Percentiles rank a stretch among this genome's conserved stretches.
Evolutionary conservation across 1,140 invertebrate genomes (phyloP).

Genomic region (Drosophila nannoptera): DNA sequence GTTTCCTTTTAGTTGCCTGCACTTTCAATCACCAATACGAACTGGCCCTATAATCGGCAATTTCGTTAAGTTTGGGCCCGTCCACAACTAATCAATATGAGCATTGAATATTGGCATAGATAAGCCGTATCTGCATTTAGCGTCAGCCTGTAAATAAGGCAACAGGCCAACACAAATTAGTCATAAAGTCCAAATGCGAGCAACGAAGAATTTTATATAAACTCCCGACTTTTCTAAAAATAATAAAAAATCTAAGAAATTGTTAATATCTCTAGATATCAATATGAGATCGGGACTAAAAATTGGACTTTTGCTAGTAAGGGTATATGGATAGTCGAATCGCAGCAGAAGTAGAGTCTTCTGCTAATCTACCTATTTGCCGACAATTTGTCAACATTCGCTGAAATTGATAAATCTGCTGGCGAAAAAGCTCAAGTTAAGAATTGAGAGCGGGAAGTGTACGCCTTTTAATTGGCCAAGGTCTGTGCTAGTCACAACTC

Average conservation of each 20-base stretch:
- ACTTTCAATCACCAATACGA: constrained; percentile 6
- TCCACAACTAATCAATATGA: constrained; percentile 25
- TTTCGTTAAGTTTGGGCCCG: constrained; percentile 12
- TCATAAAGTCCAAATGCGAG: constrained; percentile 3
- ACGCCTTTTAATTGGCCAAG: constrained; percentile 46
- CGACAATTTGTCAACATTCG: too few species aligned
- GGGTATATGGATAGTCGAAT: too few species aligned
- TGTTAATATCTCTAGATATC: too few species aligned
- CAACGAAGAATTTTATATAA: background rate
- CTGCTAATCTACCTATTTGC: too few species aligned
- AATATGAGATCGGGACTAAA: too few species aligned
- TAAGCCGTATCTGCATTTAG: constrained; percentile 26
- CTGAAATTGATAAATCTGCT: too few species aligned
- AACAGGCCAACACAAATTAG: constrained; percentile 6
- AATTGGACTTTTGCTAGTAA: too few species aligned
- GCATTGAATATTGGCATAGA: constrained; percentile 7
- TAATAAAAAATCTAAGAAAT: too few species aligned
- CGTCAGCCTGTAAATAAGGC: constrained; percentile 2
- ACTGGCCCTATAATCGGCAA: constrained; percentile 6
- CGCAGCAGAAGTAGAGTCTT: too few species aligned
- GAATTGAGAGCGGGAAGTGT: too few species aligned
- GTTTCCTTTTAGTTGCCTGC: constrained; percentile 2
- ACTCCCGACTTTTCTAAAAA: too few species aligned
- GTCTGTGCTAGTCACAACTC: constrained; percentile 18
- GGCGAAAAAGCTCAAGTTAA: too few species aligned